These are phyloP conservation scores for Eupithecia vulgata DNA, from an alignment of 2,888 invertebrate species.

Conservation along the genomic window DNA sequence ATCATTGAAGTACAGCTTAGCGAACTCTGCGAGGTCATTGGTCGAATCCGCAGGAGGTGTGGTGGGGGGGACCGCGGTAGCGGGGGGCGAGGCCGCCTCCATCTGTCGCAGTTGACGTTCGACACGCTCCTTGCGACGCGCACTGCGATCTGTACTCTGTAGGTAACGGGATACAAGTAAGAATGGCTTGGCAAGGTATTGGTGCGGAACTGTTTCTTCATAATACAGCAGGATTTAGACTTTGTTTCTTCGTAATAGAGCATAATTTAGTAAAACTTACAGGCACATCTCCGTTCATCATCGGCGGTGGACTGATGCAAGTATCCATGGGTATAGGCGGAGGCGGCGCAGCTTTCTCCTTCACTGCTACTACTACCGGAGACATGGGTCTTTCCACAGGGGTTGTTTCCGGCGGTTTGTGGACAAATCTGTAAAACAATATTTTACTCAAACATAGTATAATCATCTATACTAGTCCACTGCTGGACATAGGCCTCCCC, in stretches of 20 bases:
- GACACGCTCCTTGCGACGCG: slow-evolving; percentile 92
- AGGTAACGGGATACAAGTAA: background rate
- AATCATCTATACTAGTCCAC: too few species aligned
- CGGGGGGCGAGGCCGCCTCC: slow-evolving; percentile 78
- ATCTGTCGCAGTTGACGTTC: slow-evolving; percentile 94
- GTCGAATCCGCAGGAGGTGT: slow-evolving; percentile 84
- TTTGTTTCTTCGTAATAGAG: background rate
- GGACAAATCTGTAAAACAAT: slow-evolving; percentile 47
- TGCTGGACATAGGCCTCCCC: too few species aligned
- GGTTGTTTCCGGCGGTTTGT: slow-evolving; percentile 56
- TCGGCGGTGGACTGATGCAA: slow-evolving; percentile 74
- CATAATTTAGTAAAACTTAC: slow-evolving; percentile 53
- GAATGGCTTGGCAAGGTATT: background rate
- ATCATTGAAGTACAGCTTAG: slow-evolving; percentile 95
- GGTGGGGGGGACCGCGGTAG: slow-evolving; percentile 61
- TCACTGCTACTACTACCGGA: slow-evolving; percentile 40
- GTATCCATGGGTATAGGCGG: slow-evolving; percentile 71
- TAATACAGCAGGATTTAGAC: background rate
- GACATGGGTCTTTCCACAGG: slow-evolving; percentile 61
- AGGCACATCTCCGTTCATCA: slow-evolving; percentile 69
- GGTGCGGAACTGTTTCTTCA: background rate
- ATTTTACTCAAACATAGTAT: too few species aligned
- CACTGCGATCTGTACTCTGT: slow-evolving; percentile 87
- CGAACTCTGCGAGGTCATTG: slow-evolving; percentile 95
- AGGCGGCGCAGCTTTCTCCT: slow-evolving; percentile 55